Percentiles rank a stretch among this genome's conserved stretches.
phyloP scores from a whole-genome alignment of 2,888 invertebrate species.

The Eupelmus urozonus region DNA sequence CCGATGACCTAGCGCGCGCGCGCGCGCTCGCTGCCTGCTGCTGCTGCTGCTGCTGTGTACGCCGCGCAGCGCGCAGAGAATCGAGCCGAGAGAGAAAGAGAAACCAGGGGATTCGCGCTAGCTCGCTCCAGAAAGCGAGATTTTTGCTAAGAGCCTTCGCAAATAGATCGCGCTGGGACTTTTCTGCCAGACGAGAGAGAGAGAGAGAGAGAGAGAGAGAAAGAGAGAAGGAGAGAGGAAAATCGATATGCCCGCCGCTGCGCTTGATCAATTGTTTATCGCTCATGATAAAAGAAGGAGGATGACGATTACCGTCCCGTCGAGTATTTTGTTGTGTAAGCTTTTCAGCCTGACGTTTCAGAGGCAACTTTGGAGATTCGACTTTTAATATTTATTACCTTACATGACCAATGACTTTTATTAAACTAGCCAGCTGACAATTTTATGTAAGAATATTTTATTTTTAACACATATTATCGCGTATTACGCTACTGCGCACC shows the following conservation, averaged over 20 bases:
- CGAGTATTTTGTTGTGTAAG: no score
- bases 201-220: no score
- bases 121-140: constrained; percentile 51
- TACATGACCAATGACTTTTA: no score
- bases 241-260: neutral
- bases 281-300: neutral
- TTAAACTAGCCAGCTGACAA: no score
- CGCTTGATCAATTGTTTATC: neutral
- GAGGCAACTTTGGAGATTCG: no score
- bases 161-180: constrained; percentile 40
- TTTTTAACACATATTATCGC: no score
- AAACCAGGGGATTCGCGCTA: constrained; percentile 32
- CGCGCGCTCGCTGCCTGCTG: constrained; percentile 31
- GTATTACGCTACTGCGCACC: no score
- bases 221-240: neutral
- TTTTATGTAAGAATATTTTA: no score
- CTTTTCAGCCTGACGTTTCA: no score
- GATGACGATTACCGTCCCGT: no score
- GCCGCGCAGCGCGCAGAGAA: constrained; percentile 22
- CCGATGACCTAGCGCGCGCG: constrained; percentile 56
- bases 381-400: no score
- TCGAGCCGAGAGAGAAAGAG: constrained; percentile 2
- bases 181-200: neutral
- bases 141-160: constrained; percentile 29
- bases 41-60: no score